Conservation (phyloP, 2,888 invertebrate species). For the Heteromurus nitidus region DNA sequence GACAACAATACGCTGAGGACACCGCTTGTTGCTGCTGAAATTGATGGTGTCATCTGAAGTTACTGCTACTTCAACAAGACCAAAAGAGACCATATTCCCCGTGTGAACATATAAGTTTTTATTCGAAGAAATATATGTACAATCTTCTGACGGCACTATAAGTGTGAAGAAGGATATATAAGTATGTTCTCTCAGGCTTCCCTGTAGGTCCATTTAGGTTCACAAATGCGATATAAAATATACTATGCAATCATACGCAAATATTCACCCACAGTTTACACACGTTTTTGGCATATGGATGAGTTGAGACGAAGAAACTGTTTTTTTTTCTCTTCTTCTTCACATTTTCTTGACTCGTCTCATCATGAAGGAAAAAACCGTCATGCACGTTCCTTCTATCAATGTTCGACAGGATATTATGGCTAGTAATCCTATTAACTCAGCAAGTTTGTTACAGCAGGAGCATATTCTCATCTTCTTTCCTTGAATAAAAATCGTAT, state of each 20-base stretch:
- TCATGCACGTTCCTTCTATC: constrained; percentile 61
- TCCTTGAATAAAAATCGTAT: constrained; percentile 54
- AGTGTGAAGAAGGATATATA: no score
- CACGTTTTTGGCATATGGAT: no score
- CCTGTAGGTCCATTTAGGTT: no score
- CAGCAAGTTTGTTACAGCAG: constrained; percentile 56
- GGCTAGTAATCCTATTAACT: constrained; percentile 60
- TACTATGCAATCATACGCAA: no score
- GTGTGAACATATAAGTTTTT: no score
- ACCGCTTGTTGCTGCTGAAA: not conserved
- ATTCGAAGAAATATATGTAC: not conserved
- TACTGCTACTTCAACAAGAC: no score
- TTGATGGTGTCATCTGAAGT: constrained; percentile 18
- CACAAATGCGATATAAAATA: no score
- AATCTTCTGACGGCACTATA: no score
- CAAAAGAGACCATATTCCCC: not conserved
- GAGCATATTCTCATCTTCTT: constrained; percentile 40
- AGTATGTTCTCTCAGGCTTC: no score
- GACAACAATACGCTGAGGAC: not conserved
- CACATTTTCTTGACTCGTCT: constrained; percentile 9
- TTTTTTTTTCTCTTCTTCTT: constrained; percentile 16
- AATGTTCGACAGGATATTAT: constrained; percentile 59
- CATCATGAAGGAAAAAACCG: constrained; percentile 31
- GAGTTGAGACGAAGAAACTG: not conserved
- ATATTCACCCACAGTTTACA: no score